Evolutionary conservation across 2,797 vertebrate genomes (phyloP).

Genomic region (Pteronotus mesoamericanus): DNA sequence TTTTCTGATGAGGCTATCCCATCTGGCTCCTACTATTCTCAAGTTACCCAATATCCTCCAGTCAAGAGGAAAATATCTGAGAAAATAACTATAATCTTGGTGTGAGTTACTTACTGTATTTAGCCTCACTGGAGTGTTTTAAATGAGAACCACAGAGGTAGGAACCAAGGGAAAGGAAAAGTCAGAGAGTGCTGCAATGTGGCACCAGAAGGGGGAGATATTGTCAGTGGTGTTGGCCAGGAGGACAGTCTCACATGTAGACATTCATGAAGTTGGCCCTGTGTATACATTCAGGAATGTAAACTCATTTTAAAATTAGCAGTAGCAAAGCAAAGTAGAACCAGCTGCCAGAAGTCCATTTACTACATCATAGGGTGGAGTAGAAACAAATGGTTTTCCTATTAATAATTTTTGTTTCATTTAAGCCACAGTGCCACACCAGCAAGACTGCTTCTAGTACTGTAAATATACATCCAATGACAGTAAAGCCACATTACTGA

Average conservation of each 20-base stretch:
- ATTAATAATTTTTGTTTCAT: not conserved
- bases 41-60: not conserved
- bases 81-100: not conserved
- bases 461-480: not conserved
- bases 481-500: not conserved
- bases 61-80: not conserved
- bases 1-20: not conserved
- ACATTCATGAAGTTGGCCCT: not conserved
- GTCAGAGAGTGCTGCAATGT: not conserved
- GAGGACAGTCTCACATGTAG: not conserved
- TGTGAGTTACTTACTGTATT: not conserved
- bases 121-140: not conserved
- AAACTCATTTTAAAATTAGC: not conserved
- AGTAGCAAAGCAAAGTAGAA: not conserved
- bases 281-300: not conserved
- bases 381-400: not conserved
- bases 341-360: not conserved
- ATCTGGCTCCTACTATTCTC: not conserved
- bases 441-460: not conserved
- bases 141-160: not conserved
- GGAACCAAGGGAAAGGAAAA: not conserved
- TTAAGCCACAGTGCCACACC: not conserved
- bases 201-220: not conserved
- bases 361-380: not conserved
- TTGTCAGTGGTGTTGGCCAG: not conserved